Conservation (phyloP, 2,113 vertebrate genomes). For the Motacilla alba region DNA sequence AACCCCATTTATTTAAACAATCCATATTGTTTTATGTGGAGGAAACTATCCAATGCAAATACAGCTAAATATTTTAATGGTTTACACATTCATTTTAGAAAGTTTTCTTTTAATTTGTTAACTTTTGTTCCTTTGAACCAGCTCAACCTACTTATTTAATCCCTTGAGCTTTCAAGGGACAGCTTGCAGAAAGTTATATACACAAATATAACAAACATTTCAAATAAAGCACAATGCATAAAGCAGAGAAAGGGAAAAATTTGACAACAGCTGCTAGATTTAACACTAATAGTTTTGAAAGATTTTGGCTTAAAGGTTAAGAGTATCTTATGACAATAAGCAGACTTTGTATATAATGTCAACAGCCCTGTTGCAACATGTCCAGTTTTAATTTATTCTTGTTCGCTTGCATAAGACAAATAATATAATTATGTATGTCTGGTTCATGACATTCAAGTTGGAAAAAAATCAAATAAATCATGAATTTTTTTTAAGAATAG, state of each 20-base stretch:
- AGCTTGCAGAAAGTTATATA: constrained; percentile 81
- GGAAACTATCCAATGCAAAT: constrained; percentile 70
- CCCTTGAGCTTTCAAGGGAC: constrained; percentile 75
- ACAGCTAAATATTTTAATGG: constrained; percentile 79
- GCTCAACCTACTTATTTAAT: constrained; percentile 77
- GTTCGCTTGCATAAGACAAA: constrained; percentile 79
- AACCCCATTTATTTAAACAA: constrained; percentile 71
- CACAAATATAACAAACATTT: constrained; percentile 83
- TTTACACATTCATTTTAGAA: constrained; percentile 79
- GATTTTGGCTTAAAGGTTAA: constrained; percentile 83
- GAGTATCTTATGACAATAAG: constrained; percentile 84
- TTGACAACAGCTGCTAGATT: constrained; percentile 79
- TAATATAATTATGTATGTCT: constrained; percentile 80
- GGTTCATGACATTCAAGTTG: constrained; percentile 71
- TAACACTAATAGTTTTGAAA: constrained; percentile 83
- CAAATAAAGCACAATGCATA: constrained; percentile 76
- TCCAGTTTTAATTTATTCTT: constrained; percentile 82
- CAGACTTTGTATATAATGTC: constrained; percentile 83
- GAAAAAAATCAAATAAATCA: constrained; percentile 66
- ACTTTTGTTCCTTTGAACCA: constrained; percentile 76
- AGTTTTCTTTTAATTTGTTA: constrained; percentile 81
- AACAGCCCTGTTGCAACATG: constrained; percentile 80
- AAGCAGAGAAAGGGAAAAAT: constrained; percentile 75
- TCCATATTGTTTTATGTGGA: constrained; percentile 71
- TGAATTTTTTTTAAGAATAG: constrained; percentile 36